A percentile compares a stretch with the other conserved stretches of the same genome.
Conservation (phyloP, 2,797 vertebrate species). For the Enteromius afrohamiltoni region DNA sequence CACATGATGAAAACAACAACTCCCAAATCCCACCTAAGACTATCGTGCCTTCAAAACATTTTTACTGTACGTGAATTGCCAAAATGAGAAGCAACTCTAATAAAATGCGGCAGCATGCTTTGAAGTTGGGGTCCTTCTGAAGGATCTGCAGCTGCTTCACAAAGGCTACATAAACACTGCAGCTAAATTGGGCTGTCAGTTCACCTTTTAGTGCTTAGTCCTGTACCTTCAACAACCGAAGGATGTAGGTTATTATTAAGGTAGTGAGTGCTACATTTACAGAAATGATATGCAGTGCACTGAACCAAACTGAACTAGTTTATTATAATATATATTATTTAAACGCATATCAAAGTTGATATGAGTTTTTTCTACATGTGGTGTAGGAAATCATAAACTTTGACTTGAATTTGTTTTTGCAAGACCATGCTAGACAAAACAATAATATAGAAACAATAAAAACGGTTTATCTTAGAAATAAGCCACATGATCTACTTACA, state of each 20-base stretch:
- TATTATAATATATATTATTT: not conserved
- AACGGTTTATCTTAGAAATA: not conserved
- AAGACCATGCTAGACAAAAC: not conserved
- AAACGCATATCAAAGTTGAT: not conserved
- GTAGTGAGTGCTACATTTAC: not conserved
- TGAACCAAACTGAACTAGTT: not conserved
- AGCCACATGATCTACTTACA: not conserved
- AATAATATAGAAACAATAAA: not conserved
- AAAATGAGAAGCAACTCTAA: not conserved
- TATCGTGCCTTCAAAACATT: not conserved
- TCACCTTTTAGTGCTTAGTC: not conserved
- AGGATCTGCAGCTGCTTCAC: not conserved
- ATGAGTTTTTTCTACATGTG: not conserved
- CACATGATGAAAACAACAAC: conserved; percentile 7
- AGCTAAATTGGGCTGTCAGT: not conserved
- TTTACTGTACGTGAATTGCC: not conserved
- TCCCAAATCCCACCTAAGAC: not conserved
- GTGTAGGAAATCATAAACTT: not conserved
- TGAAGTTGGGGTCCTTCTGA: not conserved
- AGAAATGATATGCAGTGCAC: not conserved
- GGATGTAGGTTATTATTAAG: not conserved
- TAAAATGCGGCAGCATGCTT: not conserved
- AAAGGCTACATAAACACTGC: not conserved
- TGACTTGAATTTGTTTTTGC: not conserved
- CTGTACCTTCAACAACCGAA: not conserved